These are phyloP conservation scores for Callorhinus ursinus DNA, from an alignment of 2,113 vertebrate genomes.

Conservation along the genomic window DNA sequence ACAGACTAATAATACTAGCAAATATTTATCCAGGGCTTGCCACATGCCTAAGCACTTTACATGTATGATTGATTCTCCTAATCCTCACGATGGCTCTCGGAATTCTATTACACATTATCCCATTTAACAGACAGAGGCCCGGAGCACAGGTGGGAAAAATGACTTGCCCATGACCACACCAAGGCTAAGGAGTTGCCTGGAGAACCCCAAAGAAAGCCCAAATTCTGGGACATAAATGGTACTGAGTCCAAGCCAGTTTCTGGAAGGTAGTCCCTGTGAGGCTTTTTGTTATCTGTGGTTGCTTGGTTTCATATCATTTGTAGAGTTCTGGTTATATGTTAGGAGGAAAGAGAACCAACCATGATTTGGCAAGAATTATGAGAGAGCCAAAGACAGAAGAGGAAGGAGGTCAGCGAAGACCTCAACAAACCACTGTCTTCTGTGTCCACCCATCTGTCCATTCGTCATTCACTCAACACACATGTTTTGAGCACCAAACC, in stretches of 20 bases:
- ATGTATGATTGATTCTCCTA: background rate
- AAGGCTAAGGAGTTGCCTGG: background rate
- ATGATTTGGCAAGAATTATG: background rate
- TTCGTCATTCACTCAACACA: background rate
- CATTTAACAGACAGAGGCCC: background rate
- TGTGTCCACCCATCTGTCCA: background rate
- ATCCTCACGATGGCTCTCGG: background rate
- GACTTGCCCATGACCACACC: background rate
- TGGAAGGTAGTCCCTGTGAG: background rate
- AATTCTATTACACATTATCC: background rate
- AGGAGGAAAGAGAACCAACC: background rate
- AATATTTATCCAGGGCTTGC: background rate
- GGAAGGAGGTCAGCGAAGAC: background rate
- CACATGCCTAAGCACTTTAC: background rate
- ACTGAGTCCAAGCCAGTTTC: background rate
- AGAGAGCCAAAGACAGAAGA: background rate
- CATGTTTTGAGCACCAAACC: background rate
- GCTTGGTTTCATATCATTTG: background rate
- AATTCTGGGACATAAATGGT: background rate
- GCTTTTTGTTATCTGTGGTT: background rate
- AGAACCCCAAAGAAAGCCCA: background rate
- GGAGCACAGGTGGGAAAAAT: background rate
- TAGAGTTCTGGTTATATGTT: background rate
- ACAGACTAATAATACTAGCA: background rate
- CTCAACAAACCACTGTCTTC: background rate